Evolutionary conservation across 2,888 invertebrate genomes (phyloP).

Genomic region (Ophion ventricosus): DNA sequence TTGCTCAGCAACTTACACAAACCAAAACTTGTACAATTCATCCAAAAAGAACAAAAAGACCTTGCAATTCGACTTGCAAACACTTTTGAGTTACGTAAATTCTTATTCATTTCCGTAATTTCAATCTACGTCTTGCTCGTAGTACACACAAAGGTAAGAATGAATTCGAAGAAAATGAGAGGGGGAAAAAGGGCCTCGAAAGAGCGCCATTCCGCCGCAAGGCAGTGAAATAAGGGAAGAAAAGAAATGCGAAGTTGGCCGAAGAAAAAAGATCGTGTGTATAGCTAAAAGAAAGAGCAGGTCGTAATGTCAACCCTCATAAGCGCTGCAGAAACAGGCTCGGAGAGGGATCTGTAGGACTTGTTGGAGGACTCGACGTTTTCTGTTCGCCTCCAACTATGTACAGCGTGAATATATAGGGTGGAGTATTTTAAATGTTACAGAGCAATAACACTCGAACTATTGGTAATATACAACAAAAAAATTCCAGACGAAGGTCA

Average conservation of each 20-base stretch:
- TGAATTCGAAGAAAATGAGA: constrained; percentile 1
- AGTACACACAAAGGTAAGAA: constrained; percentile 28
- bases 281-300: constrained; percentile 18
- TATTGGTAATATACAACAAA: too few species aligned
- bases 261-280: constrained; percentile 49
- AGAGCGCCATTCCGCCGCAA: constrained; percentile 28
- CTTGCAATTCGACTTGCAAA: constrained; percentile 33
- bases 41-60: constrained; percentile 10
- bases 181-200: background rate
- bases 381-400: constrained; percentile 37
- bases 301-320: constrained; percentile 52
- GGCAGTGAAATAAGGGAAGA: constrained; percentile 45
- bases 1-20: background rate
- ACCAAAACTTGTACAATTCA: constrained; percentile 20
- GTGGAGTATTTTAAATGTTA: too few species aligned
- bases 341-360: constrained; percentile 11
- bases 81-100: constrained; percentile 43
- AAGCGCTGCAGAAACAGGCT: constrained; percentile 35
- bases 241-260: constrained; percentile 10
- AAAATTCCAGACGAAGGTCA: too few species aligned
- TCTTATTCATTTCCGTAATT: constrained; percentile 48
- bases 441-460: too few species aligned
- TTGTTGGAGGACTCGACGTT: constrained; percentile 44
- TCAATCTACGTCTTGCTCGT: constrained; percentile 38
- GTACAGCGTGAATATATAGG: constrained; percentile 17